A percentile compares a stretch with the other conserved stretches of the same genome.
Evolutionary conservation across 2,797 vertebrate species (phyloP).

Genomic region (Mergus octosetaceus): DNA sequence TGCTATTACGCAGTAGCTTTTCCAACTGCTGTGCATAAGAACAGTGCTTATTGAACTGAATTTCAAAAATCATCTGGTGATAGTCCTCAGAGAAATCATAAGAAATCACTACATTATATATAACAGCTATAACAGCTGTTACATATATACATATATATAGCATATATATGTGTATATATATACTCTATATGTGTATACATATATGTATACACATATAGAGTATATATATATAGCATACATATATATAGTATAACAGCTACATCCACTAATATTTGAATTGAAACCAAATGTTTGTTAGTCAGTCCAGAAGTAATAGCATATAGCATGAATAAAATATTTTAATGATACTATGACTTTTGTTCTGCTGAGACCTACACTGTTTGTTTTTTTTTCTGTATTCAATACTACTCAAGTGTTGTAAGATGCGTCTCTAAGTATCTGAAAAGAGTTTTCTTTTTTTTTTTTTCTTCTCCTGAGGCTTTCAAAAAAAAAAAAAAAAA

Average conservation of each 20-base stretch:
- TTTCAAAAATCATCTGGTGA: not conserved
- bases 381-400: not conserved
- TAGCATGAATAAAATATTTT: not conserved
- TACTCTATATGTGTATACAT: too few relatives aligned
- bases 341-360: not conserved
- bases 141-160: too few relatives aligned
- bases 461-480: not conserved
- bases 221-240: too few relatives aligned
- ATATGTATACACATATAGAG: too few relatives aligned
- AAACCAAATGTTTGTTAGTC: not conserved
- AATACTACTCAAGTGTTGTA: not conserved
- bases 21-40: not conserved
- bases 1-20: not conserved
- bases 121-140: too few relatives aligned
- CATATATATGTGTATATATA: too few relatives aligned
- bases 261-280: not conserved
- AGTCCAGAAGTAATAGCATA: not conserved
- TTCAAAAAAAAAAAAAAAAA: not conserved
- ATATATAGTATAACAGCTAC: not conserved
- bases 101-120: not conserved
- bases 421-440: not conserved
- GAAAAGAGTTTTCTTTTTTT: not conserved
- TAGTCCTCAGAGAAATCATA: not conserved
- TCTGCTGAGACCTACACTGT: not conserved
- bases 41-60: not conserved